Conservation (phyloP, 2,888 invertebrate species). For the Drosophila cracens region DNA sequence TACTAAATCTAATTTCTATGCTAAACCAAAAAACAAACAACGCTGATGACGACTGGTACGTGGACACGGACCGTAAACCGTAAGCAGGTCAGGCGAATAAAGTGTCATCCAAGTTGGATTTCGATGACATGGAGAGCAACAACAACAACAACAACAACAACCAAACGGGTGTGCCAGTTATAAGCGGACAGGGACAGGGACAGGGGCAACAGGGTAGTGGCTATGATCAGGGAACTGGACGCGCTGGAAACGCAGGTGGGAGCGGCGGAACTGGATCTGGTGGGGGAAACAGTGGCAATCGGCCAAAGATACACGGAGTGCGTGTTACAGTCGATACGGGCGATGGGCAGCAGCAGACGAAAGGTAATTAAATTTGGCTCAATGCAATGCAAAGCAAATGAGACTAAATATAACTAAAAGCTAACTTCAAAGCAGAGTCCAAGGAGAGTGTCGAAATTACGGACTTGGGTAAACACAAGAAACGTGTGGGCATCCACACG, state of each 20-base stretch:
- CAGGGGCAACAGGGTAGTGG: constrained; percentile 46
- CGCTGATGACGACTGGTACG: constrained; percentile 25
- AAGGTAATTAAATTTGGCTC: constrained; percentile 78
- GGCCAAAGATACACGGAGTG: constrained; percentile 85
- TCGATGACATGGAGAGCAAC: constrained; percentile 77
- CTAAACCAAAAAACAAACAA: constrained; percentile 75
- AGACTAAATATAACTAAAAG: constrained; percentile 25
- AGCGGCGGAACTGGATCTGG: constrained; percentile 24
- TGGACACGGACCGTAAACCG: constrained; percentile 19
- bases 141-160: constrained; percentile 56
- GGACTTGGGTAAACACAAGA: constrained; percentile 83
- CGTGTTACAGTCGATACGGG: constrained; percentile 85
- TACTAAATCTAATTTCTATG: constrained; percentile 76
- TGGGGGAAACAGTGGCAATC: constrained; percentile 58
- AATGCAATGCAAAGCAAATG: constrained; percentile 36
- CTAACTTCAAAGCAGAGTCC: constrained; percentile 71
- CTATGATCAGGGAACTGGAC: constrained; percentile 59
- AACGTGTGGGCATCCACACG: constrained; percentile 84
- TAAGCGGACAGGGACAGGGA: constrained; percentile 48
- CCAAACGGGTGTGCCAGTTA: constrained; percentile 71
- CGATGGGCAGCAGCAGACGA: constrained; percentile 81
- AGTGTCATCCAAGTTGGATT: constrained; percentile 84
- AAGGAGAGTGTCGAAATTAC: constrained; percentile 85
- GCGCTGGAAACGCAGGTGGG: constrained; percentile 20
- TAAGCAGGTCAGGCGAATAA: constrained; percentile 79